These are phyloP conservation scores for Dinocampus coccinellae DNA, from an alignment of 2,888 invertebrate genomes.

Conservation along the genomic window DNA sequence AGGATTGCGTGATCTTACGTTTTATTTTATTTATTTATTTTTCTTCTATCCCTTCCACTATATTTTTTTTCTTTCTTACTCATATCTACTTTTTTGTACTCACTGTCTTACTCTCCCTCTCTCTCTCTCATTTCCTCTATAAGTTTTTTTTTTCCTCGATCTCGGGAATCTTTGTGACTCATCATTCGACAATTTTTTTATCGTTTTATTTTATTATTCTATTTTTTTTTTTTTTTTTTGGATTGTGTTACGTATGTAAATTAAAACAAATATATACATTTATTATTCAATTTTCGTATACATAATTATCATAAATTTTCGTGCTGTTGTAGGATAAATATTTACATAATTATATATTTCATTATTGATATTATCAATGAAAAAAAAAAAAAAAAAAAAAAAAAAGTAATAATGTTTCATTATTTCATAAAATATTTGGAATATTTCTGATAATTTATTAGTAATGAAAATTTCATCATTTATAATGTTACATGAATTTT, in stretches of 20 bases:
- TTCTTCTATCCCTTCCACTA: too few species aligned
- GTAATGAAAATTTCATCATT: not conserved
- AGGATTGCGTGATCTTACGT: conserved; percentile 40
- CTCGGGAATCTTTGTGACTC: not conserved
- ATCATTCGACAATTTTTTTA: not conserved
- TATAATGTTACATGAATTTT: not conserved
- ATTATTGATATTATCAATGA: not conserved
- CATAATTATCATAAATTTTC: too few species aligned
- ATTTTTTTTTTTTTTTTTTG: too few species aligned
- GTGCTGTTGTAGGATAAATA: too few species aligned
- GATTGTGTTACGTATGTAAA: not conserved
- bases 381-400: too few species aligned
- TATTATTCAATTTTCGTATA: too few species aligned
- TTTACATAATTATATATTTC: not conserved
- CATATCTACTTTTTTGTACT: not conserved
- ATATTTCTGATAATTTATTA: too few species aligned
- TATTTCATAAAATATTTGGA: too few species aligned
- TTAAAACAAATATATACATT: not conserved
- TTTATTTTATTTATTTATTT: conserved; percentile 12
- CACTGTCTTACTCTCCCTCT: not conserved
- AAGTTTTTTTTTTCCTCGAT: not conserved
- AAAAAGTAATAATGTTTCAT: too few species aligned
- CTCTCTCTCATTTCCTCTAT: not conserved
- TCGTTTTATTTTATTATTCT: too few species aligned
- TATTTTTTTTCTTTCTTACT: not conserved